A percentile compares a stretch with the other conserved stretches of the same genome.
Conservation (phyloP, 2,888 invertebrate genomes). For the Plagiodera versicolora region DNA sequence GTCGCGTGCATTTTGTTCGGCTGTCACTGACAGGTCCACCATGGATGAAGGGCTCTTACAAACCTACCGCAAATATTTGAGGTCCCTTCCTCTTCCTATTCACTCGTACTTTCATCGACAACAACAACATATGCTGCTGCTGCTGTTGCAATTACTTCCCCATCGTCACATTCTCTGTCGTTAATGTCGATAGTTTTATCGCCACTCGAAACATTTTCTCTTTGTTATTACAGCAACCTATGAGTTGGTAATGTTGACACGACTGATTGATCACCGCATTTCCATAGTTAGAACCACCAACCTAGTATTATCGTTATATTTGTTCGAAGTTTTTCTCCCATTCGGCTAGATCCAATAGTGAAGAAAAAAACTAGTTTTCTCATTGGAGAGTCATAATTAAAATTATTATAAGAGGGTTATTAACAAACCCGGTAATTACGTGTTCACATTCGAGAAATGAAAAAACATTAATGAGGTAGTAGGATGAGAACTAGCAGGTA, state of each 20-base stretch:
- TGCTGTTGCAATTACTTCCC: not conserved
- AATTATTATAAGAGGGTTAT: slow-evolving; percentile 20
- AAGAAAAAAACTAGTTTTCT: not conserved
- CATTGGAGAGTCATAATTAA: slow-evolving; percentile 22
- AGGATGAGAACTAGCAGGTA: slow-evolving; percentile 30
- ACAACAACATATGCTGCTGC: not conserved
- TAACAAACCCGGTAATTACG: slow-evolving; percentile 27
- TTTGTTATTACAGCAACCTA: not conserved
- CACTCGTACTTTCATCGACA: not conserved
- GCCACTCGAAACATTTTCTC: not conserved
- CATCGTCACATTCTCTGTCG: not conserved
- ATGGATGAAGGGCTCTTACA: slow-evolving; percentile 34
- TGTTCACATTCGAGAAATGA: slow-evolving; percentile 26
- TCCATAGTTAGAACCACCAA: not conserved
- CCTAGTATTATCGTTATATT: not conserved
- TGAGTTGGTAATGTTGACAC: no score
- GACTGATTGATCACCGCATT: no score
- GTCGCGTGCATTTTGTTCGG: slow-evolving; percentile 26
- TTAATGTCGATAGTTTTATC: not conserved
- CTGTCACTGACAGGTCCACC: slow-evolving; percentile 28
- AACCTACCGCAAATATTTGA: slow-evolving; percentile 36
- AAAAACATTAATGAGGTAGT: slow-evolving; percentile 32
- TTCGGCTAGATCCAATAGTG: not conserved
- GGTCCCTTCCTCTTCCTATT: slow-evolving; percentile 16
- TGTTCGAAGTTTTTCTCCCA: not conserved